Percentiles rank a stretch among this genome's conserved stretches.
These are phyloP conservation scores for Epicauta chinensis DNA, from an alignment of 1,140 invertebrate genomes.

Conservation along the genomic window DNA sequence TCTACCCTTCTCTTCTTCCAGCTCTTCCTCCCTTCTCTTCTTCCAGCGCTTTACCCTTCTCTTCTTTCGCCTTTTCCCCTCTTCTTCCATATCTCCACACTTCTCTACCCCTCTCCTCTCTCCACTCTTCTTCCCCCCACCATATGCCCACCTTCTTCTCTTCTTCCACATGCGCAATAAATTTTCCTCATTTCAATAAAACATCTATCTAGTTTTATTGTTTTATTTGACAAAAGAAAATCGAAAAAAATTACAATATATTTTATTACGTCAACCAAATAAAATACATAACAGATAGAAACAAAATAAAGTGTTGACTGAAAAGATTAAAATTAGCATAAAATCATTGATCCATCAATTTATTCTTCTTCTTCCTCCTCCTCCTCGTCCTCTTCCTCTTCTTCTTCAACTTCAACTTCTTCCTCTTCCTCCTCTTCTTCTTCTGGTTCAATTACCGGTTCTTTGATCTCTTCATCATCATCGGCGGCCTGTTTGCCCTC, in stretches of 20 bases:
- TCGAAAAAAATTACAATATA: neutral
- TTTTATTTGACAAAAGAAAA: too few relatives aligned
- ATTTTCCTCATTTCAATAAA: too few relatives aligned
- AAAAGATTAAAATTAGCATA: neutral
- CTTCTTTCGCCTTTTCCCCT: too few relatives aligned
- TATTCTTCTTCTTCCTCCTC: constrained; percentile 69
- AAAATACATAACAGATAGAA: neutral
- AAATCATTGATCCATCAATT: constrained; percentile 48
- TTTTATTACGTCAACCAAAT: neutral
- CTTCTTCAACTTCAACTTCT: constrained; percentile 58
- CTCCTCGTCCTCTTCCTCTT: constrained; percentile 58
- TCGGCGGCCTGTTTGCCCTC: constrained; percentile 68
- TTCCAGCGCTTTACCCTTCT: too few relatives aligned
- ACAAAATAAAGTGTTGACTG: neutral
- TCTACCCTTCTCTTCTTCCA: too few relatives aligned
- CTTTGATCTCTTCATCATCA: constrained; percentile 64
- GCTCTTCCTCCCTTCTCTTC: too few relatives aligned
- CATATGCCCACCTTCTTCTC: too few relatives aligned
- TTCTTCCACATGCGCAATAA: too few relatives aligned
- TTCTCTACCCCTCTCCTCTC: too few relatives aligned
- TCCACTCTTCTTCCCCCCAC: too few relatives aligned
- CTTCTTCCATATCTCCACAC: too few relatives aligned
- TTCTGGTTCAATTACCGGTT: constrained; percentile 56
- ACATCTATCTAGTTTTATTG: too few relatives aligned
- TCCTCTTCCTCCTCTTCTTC: constrained; percentile 69